These are phyloP conservation scores for Gallinago media DNA, from an alignment of 2,113 vertebrate species.

Conservation along the genomic window DNA sequence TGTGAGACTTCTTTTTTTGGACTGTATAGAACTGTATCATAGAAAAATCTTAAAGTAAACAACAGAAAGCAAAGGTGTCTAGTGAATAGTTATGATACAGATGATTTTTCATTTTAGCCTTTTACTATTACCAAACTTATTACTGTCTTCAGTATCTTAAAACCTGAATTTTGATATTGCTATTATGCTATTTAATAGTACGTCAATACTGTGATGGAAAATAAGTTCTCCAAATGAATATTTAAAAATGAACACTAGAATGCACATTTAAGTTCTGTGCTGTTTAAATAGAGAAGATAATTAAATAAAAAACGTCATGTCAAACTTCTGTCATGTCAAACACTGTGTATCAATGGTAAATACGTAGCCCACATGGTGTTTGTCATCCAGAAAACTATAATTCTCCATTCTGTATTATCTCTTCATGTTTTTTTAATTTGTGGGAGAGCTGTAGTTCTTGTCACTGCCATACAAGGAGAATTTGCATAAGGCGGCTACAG, in stretches of 20 bases:
- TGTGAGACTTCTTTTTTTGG: neutral
- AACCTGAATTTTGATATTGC: neutral
- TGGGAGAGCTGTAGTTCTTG: neutral
- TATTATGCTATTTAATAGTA: neutral
- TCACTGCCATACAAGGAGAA: neutral
- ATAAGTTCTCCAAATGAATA: neutral
- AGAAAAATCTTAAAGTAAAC: neutral
- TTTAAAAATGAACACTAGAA: neutral
- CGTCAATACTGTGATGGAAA: neutral
- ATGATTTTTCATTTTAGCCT: neutral
- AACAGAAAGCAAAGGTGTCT: neutral
- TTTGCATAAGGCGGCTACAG: neutral
- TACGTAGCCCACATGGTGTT: neutral
- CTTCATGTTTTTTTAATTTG: neutral
- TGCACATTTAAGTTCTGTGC: neutral
- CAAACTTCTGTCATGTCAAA: neutral
- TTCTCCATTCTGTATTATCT: neutral
- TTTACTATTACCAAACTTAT: neutral
- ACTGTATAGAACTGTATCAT: neutral
- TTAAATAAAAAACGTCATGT: neutral
- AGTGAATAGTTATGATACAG: neutral
- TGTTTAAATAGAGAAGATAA: neutral
- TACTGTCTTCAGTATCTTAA: neutral
- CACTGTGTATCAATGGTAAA: neutral
- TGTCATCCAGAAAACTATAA: neutral